phyloP scores from a whole-genome alignment of 2,113 vertebrate genomes.

The Campylorhamphus procurvoides region DNA sequence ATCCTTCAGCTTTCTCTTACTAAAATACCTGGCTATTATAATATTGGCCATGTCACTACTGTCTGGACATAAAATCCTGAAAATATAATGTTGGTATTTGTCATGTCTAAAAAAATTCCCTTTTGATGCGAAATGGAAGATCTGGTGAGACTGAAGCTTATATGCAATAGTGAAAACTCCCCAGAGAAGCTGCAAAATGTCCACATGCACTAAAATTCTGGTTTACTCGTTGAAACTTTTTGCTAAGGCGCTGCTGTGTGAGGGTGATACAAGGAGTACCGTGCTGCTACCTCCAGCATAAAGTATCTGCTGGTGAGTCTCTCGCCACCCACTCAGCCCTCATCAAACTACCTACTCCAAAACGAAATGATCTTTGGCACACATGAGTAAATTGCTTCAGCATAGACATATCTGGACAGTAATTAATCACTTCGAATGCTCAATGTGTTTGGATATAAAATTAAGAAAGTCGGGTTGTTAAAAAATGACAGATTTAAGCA shows the following conservation, averaged over 20 bases:
- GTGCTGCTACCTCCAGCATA: not conserved
- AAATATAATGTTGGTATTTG: not conserved
- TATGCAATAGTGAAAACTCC: not conserved
- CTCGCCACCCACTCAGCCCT: not conserved
- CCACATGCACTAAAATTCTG: not conserved
- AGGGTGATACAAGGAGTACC: not conserved
- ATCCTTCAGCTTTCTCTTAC: not conserved
- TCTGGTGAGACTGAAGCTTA: not conserved
- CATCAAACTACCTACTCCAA: conserved; percentile 14
- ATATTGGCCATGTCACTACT: not conserved
- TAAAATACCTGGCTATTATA: not conserved
- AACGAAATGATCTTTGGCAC: conserved; percentile 43
- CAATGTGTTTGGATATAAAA: conserved; percentile 81
- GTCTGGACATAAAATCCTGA: not conserved
- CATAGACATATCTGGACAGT: conserved; percentile 76
- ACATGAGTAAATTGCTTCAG: conserved; percentile 29
- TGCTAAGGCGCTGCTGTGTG: not conserved
- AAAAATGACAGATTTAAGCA: conserved; percentile 84
- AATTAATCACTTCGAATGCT: conserved; percentile 80
- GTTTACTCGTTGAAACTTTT: not conserved
- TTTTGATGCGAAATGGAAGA: not conserved
- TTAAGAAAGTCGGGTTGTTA: conserved; percentile 82
- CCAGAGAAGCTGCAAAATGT: not conserved
- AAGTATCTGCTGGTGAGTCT: not conserved
- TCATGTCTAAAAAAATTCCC: not conserved